These are phyloP conservation scores for Tuta absoluta DNA, from an alignment of 2,888 invertebrate genomes.

Conservation along the genomic window DNA sequence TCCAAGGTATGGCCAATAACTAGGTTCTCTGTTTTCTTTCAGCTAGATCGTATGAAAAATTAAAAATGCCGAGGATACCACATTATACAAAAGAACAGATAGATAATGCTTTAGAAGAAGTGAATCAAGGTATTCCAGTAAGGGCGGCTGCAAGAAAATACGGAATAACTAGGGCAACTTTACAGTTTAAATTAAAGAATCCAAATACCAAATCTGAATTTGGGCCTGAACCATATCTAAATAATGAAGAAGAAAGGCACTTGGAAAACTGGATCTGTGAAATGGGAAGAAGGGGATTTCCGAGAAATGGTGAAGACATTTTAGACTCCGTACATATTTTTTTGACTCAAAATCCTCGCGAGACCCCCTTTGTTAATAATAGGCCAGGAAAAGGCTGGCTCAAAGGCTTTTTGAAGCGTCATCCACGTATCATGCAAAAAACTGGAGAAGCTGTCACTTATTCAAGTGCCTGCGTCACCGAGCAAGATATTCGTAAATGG, in stretches of 20 bases:
- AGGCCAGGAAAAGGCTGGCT: slow-evolving; percentile 35
- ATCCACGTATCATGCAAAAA: slow-evolving; percentile 30
- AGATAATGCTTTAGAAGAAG: slow-evolving; percentile 22
- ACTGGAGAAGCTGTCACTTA: slow-evolving; percentile 35
- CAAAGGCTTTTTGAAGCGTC: slow-evolving; percentile 33
- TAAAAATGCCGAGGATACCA: slow-evolving; percentile 21
- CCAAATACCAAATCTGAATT: slow-evolving; percentile 10
- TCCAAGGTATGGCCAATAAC: slow-evolving; percentile 8
- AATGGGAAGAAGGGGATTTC: slow-evolving; percentile 22
- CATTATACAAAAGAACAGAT: slow-evolving; percentile 20
- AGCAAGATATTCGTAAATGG: slow-evolving; percentile 37
- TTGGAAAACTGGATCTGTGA: slow-evolving; percentile 18
- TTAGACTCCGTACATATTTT: slow-evolving; percentile 22
- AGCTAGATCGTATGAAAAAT: not conserved
- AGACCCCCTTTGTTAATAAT: slow-evolving; percentile 30
- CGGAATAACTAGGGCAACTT: slow-evolving; percentile 18
- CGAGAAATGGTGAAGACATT: slow-evolving; percentile 22
- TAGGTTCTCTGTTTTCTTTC: slow-evolving; percentile 19
- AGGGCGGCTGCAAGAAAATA: slow-evolving; percentile 21
- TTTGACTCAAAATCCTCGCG: slow-evolving; percentile 25
- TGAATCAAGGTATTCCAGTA: slow-evolving; percentile 14
- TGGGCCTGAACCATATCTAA: slow-evolving; percentile 23
- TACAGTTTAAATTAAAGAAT: slow-evolving; percentile 25
- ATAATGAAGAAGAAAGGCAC: slow-evolving; percentile 20
- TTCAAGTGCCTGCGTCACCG: slow-evolving; percentile 36